Evolutionary conservation across 1,140 invertebrate species (phyloP).

Genomic region (Glossosoma conforme): DNA sequence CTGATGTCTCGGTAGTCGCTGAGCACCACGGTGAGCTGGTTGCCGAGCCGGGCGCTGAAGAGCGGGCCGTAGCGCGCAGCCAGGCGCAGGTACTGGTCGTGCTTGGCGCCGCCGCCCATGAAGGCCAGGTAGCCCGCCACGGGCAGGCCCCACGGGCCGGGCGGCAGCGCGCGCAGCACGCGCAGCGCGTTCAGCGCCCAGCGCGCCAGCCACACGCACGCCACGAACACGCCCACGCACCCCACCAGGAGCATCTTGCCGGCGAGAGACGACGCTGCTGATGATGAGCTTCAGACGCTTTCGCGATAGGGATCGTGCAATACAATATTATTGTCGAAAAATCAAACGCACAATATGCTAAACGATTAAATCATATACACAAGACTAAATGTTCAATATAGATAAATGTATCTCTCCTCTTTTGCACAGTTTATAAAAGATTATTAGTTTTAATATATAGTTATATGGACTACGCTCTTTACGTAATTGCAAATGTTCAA

Average conservation of each 20-base stretch:
- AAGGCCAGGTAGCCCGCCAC: constrained; percentile 77
- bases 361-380: constrained; percentile 3
- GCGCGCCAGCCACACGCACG: constrained; percentile 56
- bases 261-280: constrained; percentile 35
- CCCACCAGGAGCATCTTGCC: constrained; percentile 35
- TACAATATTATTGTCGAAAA: constrained; percentile 30
- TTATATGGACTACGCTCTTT: no score
- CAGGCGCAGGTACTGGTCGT: constrained; percentile 71
- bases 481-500: background rate
- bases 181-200: constrained; percentile 46
- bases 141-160: constrained; percentile 80
- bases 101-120: constrained; percentile 65
- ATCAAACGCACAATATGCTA: background rate
- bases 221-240: constrained; percentile 39
- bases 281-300: no score
- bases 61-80: constrained; percentile 72
- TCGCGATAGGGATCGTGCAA: no score
- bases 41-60: constrained; percentile 76
- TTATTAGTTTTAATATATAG: no score
- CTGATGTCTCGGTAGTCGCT: constrained; percentile 80
- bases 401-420: no score
- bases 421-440: no score
- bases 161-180: constrained; percentile 61
- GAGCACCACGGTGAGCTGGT: constrained; percentile 75
- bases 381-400: background rate